A percentile compares a stretch with the other conserved stretches of the same genome.
phyloP scores from a whole-genome alignment of 2,113 vertebrate species.

The Chamaea fasciata region DNA sequence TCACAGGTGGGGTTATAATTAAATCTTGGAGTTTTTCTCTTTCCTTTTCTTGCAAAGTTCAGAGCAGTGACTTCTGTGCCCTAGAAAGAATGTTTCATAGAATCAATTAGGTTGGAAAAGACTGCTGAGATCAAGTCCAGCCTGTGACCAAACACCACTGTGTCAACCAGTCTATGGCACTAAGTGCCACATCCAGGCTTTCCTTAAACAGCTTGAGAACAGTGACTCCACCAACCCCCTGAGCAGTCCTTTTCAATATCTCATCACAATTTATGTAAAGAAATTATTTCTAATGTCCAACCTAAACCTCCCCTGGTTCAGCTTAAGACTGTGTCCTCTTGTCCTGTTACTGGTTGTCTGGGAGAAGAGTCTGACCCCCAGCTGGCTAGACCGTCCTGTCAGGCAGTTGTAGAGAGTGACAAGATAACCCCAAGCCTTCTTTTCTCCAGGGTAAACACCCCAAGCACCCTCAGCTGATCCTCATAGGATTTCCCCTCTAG shows the following conservation, averaged over 20 bases:
- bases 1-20: not conserved
- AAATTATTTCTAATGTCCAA: not conserved
- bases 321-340: not conserved
- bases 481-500: not conserved
- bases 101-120: not conserved
- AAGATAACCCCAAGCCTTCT: not conserved
- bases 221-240: not conserved
- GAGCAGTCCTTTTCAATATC: not conserved
- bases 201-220: not conserved
- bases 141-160: accelerated
- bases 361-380: not conserved
- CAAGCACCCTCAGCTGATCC: not conserved
- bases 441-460: not conserved
- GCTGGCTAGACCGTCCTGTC: not conserved
- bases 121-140: not conserved
- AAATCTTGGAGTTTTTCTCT: not conserved
- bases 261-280: not conserved
- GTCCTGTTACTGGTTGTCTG: not conserved
- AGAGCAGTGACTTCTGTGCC: not conserved
- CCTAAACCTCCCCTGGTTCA: not conserved
- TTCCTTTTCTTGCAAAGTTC: not conserved
- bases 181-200: accelerated
- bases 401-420: not conserved
- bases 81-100: not conserved
- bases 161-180: not conserved